These are phyloP conservation scores for Meandrina meandrites DNA, from an alignment of 92 coral and sea anemone genomes.

Conservation along the genomic window DNA sequence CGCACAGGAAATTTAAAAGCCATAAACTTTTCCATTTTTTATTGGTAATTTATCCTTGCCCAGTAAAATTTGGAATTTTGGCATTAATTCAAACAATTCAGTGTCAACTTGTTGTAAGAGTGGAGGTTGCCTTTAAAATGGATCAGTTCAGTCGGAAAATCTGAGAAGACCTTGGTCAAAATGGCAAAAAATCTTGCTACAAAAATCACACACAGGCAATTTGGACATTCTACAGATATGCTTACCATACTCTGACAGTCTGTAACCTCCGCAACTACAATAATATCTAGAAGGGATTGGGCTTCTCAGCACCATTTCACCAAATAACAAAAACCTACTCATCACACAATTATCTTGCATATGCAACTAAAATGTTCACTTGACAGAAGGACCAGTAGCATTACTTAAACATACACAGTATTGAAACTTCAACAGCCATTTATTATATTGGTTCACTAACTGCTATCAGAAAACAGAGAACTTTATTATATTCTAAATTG, in stretches of 20 bases:
- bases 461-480: background rate
- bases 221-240: background rate
- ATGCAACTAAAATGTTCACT: background rate
- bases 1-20: no score
- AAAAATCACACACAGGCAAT: background rate
- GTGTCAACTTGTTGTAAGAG: no score
- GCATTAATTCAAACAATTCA: no score
- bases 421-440: background rate
- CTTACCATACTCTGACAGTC: conserved; percentile 1
- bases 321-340: background rate
- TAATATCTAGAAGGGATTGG: conserved; percentile 13
- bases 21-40: no score
- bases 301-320: background rate
- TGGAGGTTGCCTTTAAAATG: background rate
- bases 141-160: background rate
- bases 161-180: background rate
- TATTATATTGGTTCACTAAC: background rate
- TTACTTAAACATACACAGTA: background rate
- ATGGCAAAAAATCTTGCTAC: background rate
- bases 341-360: background rate
- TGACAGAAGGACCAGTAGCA: background rate
- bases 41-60: no score
- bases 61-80: no score
- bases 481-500: background rate
- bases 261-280: conserved; percentile 21